Percentiles rank a stretch among this genome's conserved stretches.
phyloP scores from a whole-genome alignment of 2,113 vertebrate genomes.

The Syrrhaptes paradoxus region DNA sequence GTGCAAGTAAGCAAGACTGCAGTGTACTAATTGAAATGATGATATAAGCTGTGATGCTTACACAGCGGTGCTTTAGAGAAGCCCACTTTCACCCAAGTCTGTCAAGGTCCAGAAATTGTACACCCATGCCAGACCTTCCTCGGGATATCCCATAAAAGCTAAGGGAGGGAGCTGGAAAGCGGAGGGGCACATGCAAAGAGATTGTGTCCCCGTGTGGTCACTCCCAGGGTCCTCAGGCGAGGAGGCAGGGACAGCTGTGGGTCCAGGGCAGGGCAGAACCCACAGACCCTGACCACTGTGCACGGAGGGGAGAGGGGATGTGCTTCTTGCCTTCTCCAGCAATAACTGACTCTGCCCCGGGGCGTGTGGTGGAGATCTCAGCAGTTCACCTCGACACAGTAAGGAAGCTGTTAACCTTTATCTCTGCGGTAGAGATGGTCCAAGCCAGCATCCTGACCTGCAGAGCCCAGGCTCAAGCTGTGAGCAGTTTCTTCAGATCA shows the following conservation, averaged over 20 bases:
- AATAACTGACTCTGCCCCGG: background rate
- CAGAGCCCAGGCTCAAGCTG: background rate
- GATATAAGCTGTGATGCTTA: background rate
- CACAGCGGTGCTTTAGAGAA: background rate
- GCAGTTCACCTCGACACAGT: background rate
- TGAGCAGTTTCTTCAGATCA: background rate
- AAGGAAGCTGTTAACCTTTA: background rate
- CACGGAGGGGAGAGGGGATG: background rate
- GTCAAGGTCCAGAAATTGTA: background rate
- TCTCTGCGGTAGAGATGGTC: background rate
- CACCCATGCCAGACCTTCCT: background rate
- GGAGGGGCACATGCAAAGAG: background rate
- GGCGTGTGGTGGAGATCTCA: background rate
- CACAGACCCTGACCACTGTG: fast-evolving
- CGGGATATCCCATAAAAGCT: background rate
- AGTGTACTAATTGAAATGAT: background rate
- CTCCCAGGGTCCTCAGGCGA: background rate
- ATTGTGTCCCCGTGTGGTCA: background rate
- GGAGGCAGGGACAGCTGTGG: background rate
- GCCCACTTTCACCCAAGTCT: background rate
- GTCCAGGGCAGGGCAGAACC: background rate
- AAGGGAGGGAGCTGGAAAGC: background rate
- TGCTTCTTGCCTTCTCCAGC: background rate
- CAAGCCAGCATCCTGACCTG: background rate
- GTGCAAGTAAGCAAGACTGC: background rate